Conservation (phyloP, 2,113 vertebrate species). For the Caracal caracal region DNA sequence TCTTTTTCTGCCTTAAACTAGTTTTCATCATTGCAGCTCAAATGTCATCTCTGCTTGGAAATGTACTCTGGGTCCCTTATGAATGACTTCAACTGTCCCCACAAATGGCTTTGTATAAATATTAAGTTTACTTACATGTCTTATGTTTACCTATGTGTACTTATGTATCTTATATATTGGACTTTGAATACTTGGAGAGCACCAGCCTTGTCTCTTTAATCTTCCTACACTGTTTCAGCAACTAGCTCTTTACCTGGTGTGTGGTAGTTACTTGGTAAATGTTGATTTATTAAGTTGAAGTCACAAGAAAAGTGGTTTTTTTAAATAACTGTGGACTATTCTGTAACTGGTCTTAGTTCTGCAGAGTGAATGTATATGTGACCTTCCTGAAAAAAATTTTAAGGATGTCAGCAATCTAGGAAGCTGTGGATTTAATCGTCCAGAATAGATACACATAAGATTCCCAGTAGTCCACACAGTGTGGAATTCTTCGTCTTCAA, state of each 20-base stretch:
- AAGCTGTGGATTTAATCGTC: not conserved
- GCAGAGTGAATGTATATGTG: not conserved
- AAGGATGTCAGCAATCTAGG: not conserved
- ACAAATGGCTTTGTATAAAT: not conserved
- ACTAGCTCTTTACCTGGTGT: not conserved
- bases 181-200: not conserved
- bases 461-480: not conserved
- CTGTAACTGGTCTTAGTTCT: not conserved
- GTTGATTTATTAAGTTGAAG: conserved; percentile 25
- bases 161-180: not conserved
- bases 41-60: not conserved
- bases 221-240: not conserved
- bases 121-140: no score
- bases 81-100: not conserved
- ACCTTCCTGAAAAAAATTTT: conserved; percentile 44
- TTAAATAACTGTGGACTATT: not conserved
- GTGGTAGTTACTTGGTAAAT: not conserved
- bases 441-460: not conserved
- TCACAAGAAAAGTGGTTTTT: not conserved
- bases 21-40: not conserved
- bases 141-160: not conserved
- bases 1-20: not conserved
- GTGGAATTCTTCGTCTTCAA: not conserved
- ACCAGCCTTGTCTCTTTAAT: not conserved
- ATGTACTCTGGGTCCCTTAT: not conserved